phyloP scores from a whole-genome alignment of 2,113 vertebrate species.

The Mormoops blainvillei region DNA sequence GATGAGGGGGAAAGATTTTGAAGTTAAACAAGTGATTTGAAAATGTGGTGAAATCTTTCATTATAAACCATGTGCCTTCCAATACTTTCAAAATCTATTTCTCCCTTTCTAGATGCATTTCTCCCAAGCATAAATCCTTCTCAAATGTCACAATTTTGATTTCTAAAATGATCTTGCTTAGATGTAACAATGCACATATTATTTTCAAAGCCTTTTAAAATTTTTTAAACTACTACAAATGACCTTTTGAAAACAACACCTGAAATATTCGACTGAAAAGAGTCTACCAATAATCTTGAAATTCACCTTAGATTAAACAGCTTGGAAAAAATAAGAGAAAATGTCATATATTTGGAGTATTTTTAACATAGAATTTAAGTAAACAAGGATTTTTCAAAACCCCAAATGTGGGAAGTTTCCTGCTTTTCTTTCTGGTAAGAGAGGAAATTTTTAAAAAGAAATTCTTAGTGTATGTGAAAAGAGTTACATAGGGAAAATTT shows the following conservation, averaged over 20 bases:
- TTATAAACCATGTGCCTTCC: not conserved
- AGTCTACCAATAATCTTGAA: not conserved
- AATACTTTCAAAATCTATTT: not conserved
- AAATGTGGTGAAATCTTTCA: not conserved
- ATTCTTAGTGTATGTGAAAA: not conserved
- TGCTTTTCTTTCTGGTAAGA: not conserved
- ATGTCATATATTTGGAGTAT: not conserved
- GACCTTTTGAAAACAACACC: not conserved
- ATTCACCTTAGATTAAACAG: not conserved
- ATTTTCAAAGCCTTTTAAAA: not conserved
- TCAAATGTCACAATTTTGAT: conserved; percentile 38
- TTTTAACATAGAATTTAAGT: not conserved
- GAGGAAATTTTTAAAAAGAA: not conserved
- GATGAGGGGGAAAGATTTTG: not conserved
- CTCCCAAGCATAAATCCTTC: conserved; percentile 19
- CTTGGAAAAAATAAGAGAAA: not conserved
- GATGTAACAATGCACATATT: not conserved
- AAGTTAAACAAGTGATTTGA: conserved; percentile 14
- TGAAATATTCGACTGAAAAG: not conserved
- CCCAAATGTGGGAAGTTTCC: not conserved
- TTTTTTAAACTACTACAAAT: not conserved
- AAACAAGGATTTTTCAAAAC: not conserved
- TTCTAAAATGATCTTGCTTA: conserved; percentile 14
- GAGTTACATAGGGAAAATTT: not conserved
- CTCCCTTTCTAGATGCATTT: not conserved